A percentile compares a stretch with the other conserved stretches of the same genome.
phyloP scores from a whole-genome alignment of 2,113 vertebrate genomes.

The Pantherophis guttatus region DNA sequence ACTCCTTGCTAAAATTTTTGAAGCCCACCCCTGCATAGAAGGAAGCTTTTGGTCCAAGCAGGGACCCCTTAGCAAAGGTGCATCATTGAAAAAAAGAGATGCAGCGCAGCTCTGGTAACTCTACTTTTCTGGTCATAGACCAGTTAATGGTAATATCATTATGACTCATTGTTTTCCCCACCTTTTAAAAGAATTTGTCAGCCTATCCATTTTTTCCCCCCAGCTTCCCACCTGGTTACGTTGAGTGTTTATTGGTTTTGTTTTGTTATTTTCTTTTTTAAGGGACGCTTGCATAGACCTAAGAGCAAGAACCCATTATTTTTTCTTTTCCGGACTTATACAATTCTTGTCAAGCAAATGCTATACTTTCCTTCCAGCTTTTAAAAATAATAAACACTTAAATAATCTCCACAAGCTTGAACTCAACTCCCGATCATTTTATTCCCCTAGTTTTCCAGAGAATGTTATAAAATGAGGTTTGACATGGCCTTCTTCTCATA shows the following conservation, averaged over 20 bases:
- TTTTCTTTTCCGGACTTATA: not conserved
- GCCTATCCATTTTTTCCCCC: not conserved
- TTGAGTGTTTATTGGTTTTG: not conserved
- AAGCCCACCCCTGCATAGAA: not conserved
- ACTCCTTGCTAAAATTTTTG: too few species aligned
- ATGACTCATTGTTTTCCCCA: not conserved
- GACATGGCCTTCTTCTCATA: not conserved
- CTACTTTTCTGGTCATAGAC: constrained; percentile 51
- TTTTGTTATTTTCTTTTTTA: not conserved
- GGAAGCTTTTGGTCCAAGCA: not conserved
- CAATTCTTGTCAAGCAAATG: not conserved
- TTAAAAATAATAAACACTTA: not conserved
- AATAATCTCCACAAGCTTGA: not conserved
- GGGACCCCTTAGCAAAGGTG: not conserved
- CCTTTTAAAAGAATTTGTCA: not conserved
- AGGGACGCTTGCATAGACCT: not conserved
- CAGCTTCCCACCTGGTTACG: too few species aligned
- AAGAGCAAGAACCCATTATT: not conserved
- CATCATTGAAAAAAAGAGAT: not conserved
- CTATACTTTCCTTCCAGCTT: constrained; percentile 30
- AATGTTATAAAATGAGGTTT: not conserved
- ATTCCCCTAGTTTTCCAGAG: not conserved
- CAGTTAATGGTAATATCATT: constrained; percentile 18
- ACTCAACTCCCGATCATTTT: not conserved
- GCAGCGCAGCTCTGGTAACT: constrained; percentile 1